Base-by-base conservation (phyloP, 2,113 vertebrate species). In the Psophia crepitans region DNA sequence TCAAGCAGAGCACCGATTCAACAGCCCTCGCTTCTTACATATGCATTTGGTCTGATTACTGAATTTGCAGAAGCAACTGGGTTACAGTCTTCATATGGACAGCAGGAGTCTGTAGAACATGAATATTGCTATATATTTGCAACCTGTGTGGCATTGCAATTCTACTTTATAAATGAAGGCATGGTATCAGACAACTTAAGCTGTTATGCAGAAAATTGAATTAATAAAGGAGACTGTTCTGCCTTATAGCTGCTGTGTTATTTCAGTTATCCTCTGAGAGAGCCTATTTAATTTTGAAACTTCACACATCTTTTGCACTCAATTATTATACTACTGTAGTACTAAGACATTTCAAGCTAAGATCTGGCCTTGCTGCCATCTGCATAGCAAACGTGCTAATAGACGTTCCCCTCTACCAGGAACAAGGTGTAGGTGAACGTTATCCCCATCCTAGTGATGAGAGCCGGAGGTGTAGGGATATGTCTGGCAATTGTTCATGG, bases 21-120 rank as follows among this genome's bases (percentile, higher is more conserved):
- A 39, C 71, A 74, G 58, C 54, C n/a, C 27, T 64, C 60, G 37
- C 46, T 84, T 88, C 89, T 87, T 92, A 71, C n/a, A 37, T 90
- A 88, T 84, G 64, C 56, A 90, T 86, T 92, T 84, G 51, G 27
- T 84, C 76, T 95, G 79, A 84, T 93, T 96, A 84, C 80, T 93
- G 64, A 70, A 78, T 81, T 92, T 89, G 44, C 60, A 93, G 69
- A 75, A 78, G 58, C 64, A 75, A 75, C 61, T 81, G 60, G 56
- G 56, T 81, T 84, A 56, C 71, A 84, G 24, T 84, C 30, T 95
- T 87, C 35, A 9, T 64, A 60, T 60, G 48, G 79, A 39, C 48
- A 79, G 71, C 63, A 86, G 83, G 71, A 86, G 46, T 61, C 81
- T 4, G 1, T 17, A 68, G 71, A 75, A 86, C 19, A 46, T 37